phyloP scores from a whole-genome alignment of 2,797 vertebrate genomes.

The Pygocentrus nattereri region DNA sequence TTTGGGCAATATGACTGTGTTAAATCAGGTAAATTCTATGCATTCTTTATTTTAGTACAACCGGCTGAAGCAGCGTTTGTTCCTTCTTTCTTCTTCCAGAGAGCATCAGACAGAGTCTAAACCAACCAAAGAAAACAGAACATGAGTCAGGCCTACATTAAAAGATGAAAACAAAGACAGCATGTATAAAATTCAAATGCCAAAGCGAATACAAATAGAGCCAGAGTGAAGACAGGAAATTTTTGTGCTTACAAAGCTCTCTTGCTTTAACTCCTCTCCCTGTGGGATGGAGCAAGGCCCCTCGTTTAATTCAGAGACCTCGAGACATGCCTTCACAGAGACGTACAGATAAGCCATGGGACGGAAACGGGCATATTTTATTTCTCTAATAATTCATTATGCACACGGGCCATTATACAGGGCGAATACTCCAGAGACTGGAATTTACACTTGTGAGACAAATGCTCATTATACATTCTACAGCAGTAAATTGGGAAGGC shows the following conservation, averaged over 20 bases:
- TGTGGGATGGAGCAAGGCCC: neutral
- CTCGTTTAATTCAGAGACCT: neutral
- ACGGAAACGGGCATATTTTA: constrained; percentile 16
- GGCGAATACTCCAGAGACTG: constrained; percentile 20
- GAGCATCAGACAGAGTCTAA: constrained; percentile 2
- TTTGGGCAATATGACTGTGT: neutral
- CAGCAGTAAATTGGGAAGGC: neutral
- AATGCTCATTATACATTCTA: constrained; percentile 37
- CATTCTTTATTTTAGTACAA: neutral
- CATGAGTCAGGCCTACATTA: constrained; percentile 9
- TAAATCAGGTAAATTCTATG: neutral
- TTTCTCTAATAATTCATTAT: constrained; percentile 45
- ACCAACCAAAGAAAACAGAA: constrained; percentile 38
- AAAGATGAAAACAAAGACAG: constrained; percentile 23
- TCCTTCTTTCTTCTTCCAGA: constrained; percentile 15
- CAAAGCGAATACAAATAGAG: constrained; percentile 26
- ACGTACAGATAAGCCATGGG: neutral
- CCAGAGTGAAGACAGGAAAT: constrained; percentile 16
- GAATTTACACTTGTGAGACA: constrained; percentile 49
- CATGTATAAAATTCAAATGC: constrained; percentile 22
- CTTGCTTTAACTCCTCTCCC: constrained; percentile 21
- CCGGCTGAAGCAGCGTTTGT: neutral
- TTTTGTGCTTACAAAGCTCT: constrained; percentile 20
- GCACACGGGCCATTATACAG: constrained; percentile 35
- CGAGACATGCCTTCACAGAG: neutral